Base-by-base conservation (phyloP, 2,888 invertebrate species). In the Diplazon laetatorius region DNA sequence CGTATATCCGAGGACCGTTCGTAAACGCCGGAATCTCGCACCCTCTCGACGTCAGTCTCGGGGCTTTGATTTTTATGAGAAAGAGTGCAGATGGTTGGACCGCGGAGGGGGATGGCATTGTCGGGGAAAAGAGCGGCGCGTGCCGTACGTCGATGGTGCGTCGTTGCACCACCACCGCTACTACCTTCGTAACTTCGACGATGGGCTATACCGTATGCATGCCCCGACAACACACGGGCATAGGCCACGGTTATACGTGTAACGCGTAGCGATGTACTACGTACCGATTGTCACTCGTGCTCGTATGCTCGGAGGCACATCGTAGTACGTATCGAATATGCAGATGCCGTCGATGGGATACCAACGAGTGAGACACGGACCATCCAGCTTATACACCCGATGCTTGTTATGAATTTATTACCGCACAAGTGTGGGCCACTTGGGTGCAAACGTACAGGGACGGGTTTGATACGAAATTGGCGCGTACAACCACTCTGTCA, bases 41-140 rank as follows among this genome's bases (percentile, higher is more conserved):
- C 78, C 75, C 75, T 78, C 78, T 78, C 78, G 76, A 76, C 50
- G 74, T 57, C 60, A 71, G 71, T 66, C 68, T 10, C 65, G 74
- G 82, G 82, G 82, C 84, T 85, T 85, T 85, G 86, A 87, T 87
- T 87, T 86, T 85, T 82, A 83, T 84, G 84, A 85, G 84, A 87
- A 86, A 82, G 85, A 86, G 86, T 87, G 87, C 87, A 87, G 87
- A 87, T 87, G 87, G 86, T 82, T 76, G 48, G 30, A 12, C n/a
- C n/a, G n/a, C n/a, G n/a, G n/a, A n/a, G n/a, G n/a, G n/a, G n/a
- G n/a, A n/a, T n/a, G 50, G 78, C 77, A 88, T 87, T 88, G 84
- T 87, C 76, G 81, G 83, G 81, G 30, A 30, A 30, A 82, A 39
- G 72, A 52, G 46, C 83, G 88, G 86, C 88, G 87, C 88, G 88